Evolutionary conservation across 2,113 vertebrate genomes (phyloP).

Genomic region (Numenius arquata): DNA sequence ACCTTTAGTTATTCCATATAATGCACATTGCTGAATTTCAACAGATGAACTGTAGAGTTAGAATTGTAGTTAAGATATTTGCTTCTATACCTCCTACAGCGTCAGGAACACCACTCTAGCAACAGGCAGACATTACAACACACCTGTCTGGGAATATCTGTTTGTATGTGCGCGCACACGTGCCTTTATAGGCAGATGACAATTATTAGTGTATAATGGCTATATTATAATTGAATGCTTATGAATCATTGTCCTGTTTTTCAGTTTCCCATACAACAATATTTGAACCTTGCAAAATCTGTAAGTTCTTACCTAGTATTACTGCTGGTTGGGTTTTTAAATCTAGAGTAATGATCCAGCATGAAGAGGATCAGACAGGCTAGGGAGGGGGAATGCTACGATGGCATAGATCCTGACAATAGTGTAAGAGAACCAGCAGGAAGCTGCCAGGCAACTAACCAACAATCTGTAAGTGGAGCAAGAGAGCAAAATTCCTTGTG

Average conservation of each 20-base stretch:
- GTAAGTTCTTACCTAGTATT: not conserved
- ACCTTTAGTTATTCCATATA: not conserved
- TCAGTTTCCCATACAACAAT: not conserved
- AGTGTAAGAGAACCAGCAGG: not conserved
- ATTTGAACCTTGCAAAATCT: not conserved
- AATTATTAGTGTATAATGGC: not conserved
- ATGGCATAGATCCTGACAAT: rapidly evolving
- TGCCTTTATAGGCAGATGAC: not conserved
- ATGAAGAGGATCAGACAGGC: not conserved
- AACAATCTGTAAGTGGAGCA: not conserved
- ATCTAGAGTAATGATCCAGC: not conserved
- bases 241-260: not conserved
- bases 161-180: rapidly evolving
- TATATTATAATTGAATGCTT: not conserved
- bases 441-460: not conserved
- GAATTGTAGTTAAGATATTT: not conserved
- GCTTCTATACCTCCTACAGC: not conserved
- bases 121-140: not conserved
- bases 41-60: not conserved
- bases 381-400: not conserved
- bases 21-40: not conserved
- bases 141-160: not conserved
- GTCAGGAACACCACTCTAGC: not conserved
- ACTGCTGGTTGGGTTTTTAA: not conserved
- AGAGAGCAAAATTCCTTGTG: not conserved